Conservation (phyloP, 2,797 vertebrate species). For the Podarcis lilfordi region DNA sequence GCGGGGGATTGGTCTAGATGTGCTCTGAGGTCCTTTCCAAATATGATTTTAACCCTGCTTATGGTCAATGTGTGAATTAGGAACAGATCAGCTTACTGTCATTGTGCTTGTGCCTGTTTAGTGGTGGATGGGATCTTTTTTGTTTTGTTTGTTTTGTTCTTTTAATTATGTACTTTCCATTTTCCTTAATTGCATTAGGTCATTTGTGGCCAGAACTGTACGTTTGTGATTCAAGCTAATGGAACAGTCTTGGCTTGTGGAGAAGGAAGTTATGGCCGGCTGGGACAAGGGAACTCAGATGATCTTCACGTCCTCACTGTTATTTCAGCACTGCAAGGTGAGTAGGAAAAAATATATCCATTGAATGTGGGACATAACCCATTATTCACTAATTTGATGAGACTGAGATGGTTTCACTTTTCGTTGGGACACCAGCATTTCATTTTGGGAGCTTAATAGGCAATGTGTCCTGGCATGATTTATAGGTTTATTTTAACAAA, state of each 20-base stretch:
- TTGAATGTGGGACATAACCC: not conserved
- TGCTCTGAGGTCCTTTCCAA: not conserved
- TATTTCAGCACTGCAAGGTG: conserved; percentile 96
- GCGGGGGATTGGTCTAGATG: not conserved
- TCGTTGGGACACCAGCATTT: not conserved
- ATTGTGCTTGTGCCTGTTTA: not conserved
- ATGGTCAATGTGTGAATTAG: not conserved
- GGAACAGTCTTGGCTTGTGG: conserved; percentile 94
- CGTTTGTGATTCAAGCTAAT: conserved; percentile 95
- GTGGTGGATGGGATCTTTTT: too few species aligned
- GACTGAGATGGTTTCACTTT: not conserved
- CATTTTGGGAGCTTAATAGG: not conserved
- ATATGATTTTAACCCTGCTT: not conserved
- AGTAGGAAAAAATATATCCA: not conserved
- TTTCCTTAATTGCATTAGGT: conserved; percentile 75
- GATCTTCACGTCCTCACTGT: conserved; percentile 95
- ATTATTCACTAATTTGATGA: not conserved
- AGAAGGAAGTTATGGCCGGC: conserved; percentile 94
- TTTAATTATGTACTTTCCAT: not conserved
- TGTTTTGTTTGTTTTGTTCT: not conserved
- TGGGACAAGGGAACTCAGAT: conserved; percentile 95
- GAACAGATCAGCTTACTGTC: not conserved
- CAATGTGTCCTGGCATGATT: not conserved
- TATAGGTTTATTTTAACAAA: conserved; percentile 13
- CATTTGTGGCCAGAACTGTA: conserved; percentile 95